Conservation (phyloP, 2,888 invertebrate species). For the Volucella inflata region DNA sequence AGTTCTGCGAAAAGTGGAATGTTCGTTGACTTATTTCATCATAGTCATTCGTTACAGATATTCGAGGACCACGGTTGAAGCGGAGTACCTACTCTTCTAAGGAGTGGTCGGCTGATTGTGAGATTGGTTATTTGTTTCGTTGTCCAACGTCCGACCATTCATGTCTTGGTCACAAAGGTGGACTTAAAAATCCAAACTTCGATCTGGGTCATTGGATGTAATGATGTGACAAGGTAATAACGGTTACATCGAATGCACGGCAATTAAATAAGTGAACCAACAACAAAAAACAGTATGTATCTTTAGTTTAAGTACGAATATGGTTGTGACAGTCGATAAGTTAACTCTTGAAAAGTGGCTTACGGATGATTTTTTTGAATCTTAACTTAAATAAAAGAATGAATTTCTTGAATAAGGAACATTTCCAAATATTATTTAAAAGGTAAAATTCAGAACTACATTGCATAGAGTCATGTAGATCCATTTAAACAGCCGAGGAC, state of each 20-base stretch:
- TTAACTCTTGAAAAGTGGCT: too few relatives aligned
- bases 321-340: background rate
- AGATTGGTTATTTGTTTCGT: slow-evolving; percentile 8
- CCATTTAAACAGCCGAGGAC: too few relatives aligned
- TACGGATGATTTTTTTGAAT: too few relatives aligned
- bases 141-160: slow-evolving; percentile 19
- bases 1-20: slow-evolving; percentile 71
- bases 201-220: slow-evolving; percentile 65
- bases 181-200: slow-evolving; percentile 23
- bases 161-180: slow-evolving; percentile 8
- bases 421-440: too few relatives aligned
- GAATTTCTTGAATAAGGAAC: too few relatives aligned
- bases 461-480: too few relatives aligned
- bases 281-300: background rate
- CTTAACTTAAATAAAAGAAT: too few relatives aligned
- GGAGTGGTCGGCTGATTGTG: slow-evolving; percentile 51
- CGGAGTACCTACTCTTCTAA: slow-evolving; percentile 18
- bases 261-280: slow-evolving; percentile 4
- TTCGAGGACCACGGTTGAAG: slow-evolving; percentile 28
- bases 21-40: slow-evolving; percentile 70
- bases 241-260: slow-evolving; percentile 4
- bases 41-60: slow-evolving; percentile 63
- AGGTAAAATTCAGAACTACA: too few relatives aligned
- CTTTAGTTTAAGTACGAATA: background rate
- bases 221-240: slow-evolving; percentile 16